Evolutionary conservation across 1,140 invertebrate species (phyloP).

Genomic region (Zaprionus nigranus): DNA sequence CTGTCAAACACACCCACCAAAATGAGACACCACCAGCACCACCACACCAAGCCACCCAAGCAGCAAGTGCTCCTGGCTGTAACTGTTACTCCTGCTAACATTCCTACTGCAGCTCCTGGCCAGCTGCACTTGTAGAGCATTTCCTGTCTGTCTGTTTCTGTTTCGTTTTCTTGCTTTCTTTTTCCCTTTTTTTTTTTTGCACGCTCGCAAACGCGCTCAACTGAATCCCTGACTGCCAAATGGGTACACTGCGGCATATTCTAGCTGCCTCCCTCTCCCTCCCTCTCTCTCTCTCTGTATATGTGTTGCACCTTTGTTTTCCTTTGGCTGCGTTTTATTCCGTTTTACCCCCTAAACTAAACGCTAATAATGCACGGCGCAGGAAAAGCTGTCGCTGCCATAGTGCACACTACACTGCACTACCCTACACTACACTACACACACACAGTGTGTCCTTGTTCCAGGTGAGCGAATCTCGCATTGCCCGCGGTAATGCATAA

Average conservation of each 20-base stretch:
- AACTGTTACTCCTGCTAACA: neutral
- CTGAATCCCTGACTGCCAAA: conserved; percentile 62
- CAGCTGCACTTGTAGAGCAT: conserved; percentile 81
- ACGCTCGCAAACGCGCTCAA: conserved; percentile 77
- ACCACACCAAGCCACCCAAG: neutral
- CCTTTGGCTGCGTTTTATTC: conserved; percentile 4
- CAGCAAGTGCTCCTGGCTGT: conserved; percentile 3
- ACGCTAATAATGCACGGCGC: conserved; percentile 65
- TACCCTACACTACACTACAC: too few relatives aligned
- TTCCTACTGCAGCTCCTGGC: conserved; percentile 8
- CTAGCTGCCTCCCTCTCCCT: neutral
- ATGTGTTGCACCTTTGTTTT: conserved; percentile 70
- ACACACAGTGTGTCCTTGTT: conserved; percentile 53
- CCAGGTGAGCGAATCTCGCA: conserved; percentile 71
- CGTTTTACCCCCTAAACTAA: conserved; percentile 62
- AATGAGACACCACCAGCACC: conserved; percentile 6
- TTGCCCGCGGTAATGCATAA: conserved; percentile 64
- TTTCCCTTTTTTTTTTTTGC: conserved; percentile 56
- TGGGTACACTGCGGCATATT: conserved; percentile 19
- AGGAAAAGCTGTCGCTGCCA: conserved; percentile 77
- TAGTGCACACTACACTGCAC: conserved; percentile 32
- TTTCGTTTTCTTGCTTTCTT: neutral
- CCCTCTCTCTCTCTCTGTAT: neutral
- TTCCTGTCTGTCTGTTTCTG: conserved; percentile 49
- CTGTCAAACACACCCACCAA: conserved; percentile 26